phyloP scores from a whole-genome alignment of 1,140 invertebrate genomes.

The Cydia splendana region DNA sequence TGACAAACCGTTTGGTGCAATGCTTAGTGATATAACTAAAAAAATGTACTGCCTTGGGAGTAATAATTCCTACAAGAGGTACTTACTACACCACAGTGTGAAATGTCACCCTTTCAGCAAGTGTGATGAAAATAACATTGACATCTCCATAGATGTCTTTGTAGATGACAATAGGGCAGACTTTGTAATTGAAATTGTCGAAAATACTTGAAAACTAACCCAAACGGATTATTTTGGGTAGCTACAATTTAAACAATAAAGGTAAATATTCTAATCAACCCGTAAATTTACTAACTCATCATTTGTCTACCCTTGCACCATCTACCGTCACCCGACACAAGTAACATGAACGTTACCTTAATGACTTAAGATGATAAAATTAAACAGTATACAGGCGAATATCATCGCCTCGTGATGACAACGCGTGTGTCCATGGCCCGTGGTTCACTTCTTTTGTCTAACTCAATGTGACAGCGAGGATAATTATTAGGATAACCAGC shows the following conservation, averaged over 20 bases:
- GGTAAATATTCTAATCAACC: constrained; percentile 15
- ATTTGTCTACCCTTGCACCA: constrained; percentile 24
- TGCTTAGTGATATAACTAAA: no score
- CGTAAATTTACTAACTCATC: constrained; percentile 11
- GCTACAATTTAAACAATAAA: not conserved
- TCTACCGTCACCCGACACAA: constrained; percentile 36
- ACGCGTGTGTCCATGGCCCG: constrained; percentile 44
- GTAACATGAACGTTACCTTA: constrained; percentile 38
- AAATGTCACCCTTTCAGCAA: no score
- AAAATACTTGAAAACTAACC: not conserved
- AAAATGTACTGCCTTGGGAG: no score
- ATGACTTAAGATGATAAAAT: constrained; percentile 19
- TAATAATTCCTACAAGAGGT: no score
- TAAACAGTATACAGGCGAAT: constrained; percentile 48
- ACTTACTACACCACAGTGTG: no score
- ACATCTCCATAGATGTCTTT: constrained; percentile 9
- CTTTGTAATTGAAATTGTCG: not conserved
- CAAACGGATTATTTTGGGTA: not conserved
- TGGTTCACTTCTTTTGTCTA: constrained; percentile 47
- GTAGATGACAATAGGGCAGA: constrained; percentile 5
- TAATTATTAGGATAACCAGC: constrained; percentile 85
- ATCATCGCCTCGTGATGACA: constrained; percentile 43
- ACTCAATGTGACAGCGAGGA: constrained; percentile 79
- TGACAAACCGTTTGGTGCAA: no score
- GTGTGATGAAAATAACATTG: not conserved